These are phyloP conservation scores for Idaea aversata DNA, from an alignment of 2,888 invertebrate species.

Conservation along the genomic window DNA sequence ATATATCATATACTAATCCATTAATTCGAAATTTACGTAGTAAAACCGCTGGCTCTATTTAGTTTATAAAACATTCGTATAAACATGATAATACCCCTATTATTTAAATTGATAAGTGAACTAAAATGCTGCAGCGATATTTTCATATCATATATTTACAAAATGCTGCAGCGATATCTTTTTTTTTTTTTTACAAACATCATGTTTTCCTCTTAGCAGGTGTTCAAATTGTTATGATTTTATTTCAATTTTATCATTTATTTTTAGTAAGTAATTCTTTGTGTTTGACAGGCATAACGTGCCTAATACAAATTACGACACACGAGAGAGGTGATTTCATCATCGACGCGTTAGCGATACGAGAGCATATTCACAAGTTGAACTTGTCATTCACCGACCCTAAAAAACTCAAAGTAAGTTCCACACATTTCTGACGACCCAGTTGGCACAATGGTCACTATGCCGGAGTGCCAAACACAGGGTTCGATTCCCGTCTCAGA, in stretches of 20 bases:
- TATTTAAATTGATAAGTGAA: no score
- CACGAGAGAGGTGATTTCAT: slow-evolving; percentile 87
- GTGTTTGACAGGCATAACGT: slow-evolving; percentile 84
- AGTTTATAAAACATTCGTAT: no score
- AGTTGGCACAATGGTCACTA: no score
- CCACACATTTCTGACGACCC: not conserved
- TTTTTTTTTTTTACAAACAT: no score
- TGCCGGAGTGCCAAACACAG: no score
- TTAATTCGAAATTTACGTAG: no score
- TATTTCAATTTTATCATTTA: not conserved
- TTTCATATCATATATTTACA: not conserved
- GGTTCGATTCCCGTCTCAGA: no score
- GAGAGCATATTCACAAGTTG: slow-evolving; percentile 89
- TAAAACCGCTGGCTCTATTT: no score
- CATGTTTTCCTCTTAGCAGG: not conserved
- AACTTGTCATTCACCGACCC: slow-evolving; percentile 96
- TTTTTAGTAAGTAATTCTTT: slow-evolving; percentile 4
- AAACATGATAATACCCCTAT: no score
- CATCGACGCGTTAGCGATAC: slow-evolving; percentile 91
- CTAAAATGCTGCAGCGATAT: no score
- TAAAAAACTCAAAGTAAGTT: slow-evolving; percentile 89
- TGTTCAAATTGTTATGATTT: not conserved
- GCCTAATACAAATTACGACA: slow-evolving; percentile 97
- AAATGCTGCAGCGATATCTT: not conserved
- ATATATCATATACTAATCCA: no score